Percentiles rank a stretch among this genome's conserved stretches.
phyloP scores from a whole-genome alignment of 2,113 vertebrate species.

The Callithrix jacchus region DNA sequence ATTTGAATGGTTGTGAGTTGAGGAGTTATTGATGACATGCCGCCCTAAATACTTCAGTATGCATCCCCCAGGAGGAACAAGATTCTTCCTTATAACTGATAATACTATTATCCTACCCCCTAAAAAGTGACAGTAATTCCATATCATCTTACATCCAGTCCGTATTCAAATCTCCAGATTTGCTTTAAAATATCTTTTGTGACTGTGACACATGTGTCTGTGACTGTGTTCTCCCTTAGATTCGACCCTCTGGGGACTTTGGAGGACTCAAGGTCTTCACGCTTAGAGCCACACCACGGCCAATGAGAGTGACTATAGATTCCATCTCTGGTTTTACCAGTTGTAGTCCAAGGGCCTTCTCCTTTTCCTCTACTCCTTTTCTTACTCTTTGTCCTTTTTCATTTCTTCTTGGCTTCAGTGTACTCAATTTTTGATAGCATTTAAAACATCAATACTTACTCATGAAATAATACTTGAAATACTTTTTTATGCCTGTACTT shows the following conservation, averaged over 20 bases:
- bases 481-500: conserved; percentile 18
- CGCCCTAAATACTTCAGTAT: background rate
- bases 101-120: background rate
- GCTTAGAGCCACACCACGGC: background rate
- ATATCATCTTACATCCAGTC: background rate
- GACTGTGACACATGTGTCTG: background rate
- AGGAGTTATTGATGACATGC: background rate
- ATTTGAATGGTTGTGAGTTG: background rate
- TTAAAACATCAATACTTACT: conserved; percentile 37
- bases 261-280: background rate
- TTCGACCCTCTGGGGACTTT: background rate
- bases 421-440: conserved; percentile 10
- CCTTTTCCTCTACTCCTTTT: background rate
- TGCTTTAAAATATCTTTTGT: background rate
- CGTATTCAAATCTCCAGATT: background rate
- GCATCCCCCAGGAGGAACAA: background rate
- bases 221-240: background rate
- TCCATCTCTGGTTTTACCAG: background rate
- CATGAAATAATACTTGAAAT: conserved; percentile 31
- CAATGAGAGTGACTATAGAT: background rate
- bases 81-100: background rate
- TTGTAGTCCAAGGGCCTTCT: background rate
- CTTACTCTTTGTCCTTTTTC: background rate
- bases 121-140: background rate
- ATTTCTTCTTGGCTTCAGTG: conserved; percentile 30